Evolutionary conservation across 1,140 invertebrate genomes (phyloP).

Genomic region (Drosophila neocordata): DNA sequence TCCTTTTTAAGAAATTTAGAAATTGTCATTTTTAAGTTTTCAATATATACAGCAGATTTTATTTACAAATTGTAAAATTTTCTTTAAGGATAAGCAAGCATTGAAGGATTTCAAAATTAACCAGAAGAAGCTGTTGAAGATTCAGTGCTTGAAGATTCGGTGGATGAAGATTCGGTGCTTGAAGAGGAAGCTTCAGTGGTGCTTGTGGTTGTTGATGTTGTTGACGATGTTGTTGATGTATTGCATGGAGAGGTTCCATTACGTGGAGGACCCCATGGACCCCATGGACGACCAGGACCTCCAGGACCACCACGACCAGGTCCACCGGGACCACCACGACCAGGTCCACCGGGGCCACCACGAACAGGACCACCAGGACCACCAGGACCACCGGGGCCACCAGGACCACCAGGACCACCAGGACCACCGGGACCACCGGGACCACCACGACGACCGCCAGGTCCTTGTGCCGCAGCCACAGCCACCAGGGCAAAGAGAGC

Average conservation of each 20-base stretch:
- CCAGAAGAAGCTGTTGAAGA: not conserved
- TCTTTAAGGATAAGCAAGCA: not conserved
- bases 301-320: not conserved
- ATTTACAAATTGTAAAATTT: not conserved
- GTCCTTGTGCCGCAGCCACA: slow-evolving; percentile 39
- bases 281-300: not conserved
- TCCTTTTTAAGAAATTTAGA: not conserved
- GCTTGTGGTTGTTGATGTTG: slow-evolving; percentile 1
- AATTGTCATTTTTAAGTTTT: not conserved
- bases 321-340: not conserved
- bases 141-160: not conserved
- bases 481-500: slow-evolving; percentile 33
- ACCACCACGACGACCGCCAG: slow-evolving; percentile 1
- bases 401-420: not conserved
- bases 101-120: not conserved
- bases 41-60: not conserved
- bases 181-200: not conserved
- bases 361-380: not conserved
- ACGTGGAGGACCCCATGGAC: slow-evolving; percentile 14
- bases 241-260: slow-evolving; percentile 17
- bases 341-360: slow-evolving; percentile 1
- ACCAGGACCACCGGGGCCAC: not conserved
- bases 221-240: slow-evolving; percentile 2
- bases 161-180: not conserved
- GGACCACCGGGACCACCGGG: not conserved